Evolutionary conservation across 2,113 vertebrate species (phyloP), one percentile per base, ranked within the genome.

Genomic region (Cyprinodon brontotheroides): DNA sequence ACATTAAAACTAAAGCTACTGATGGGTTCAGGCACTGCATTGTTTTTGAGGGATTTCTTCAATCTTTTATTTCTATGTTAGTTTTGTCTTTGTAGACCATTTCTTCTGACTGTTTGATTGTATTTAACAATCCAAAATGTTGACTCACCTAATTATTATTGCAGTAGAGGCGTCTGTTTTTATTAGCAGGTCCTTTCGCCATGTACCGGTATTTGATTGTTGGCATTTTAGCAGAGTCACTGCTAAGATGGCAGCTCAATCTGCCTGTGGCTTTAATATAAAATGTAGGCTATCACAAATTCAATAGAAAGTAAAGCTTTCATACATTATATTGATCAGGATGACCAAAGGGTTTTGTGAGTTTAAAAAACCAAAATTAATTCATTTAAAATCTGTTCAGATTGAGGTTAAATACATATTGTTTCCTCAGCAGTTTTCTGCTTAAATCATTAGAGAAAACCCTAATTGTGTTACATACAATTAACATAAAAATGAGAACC

Each of bases 121-220:
- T 63, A 40, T 71, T 79, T 66, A 75, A 75, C 72, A 72, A 72
- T 82, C 83, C 68, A 81, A 87, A 77, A 68, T 66, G 41, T 65
- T 66, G 78, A 75, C 75, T 79, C 68, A 68, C 69, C 66, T 82
- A 82, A 89, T 86, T 82, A 81, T 68, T 64, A 15, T 57, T 86
- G 72, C 77, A 86, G 81, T 50, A n/a, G 77, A 65, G 60, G 77
- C 39, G 74, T 80, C 68, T 53, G 75, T 75, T 84, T 81, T 90
- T 81, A 87, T 91, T 87, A 91, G 89, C 82, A 75, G 87, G 79
- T 87, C 74, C 29, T 68, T 78, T 72, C 85, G 77, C 68, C 57
- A 29, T 59, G 43, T 82, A n/a, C n/a, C n/a, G n/a, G n/a, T n/a
- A 77, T 79, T 76, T 78, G 9, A 74, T 84, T 83, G 90, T 77